Base-by-base conservation (phyloP, 2,797 vertebrate genomes). In the Neopelma chrysocephalum region DNA sequence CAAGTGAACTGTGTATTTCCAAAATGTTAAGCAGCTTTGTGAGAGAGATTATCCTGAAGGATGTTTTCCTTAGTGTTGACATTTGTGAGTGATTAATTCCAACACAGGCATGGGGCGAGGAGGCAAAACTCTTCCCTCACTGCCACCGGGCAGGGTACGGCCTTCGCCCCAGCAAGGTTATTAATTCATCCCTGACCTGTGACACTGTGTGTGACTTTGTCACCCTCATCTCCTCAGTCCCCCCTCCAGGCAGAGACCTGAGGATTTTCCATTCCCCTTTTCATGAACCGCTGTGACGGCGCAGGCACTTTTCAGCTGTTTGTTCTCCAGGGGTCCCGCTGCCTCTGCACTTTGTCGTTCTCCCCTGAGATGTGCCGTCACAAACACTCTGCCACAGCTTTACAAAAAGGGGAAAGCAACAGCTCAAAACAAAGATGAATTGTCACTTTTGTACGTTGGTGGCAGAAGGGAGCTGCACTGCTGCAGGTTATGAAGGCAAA, bases 1-100 rank as follows among this genome's bases (percentile, higher is more conserved):
- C 42, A 68, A 77, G 60, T 42, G 51, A 95, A 90, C 87, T 94
- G 66, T 70, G 0, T 50, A 77, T 77, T 92, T 79, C 56, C 72
- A 61, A 95, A 94, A 94, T 47, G 73, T 90, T 96, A 94, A 94
- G 86, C 83, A 53, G 94, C 93, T 96, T 90, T 95, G 82, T 50
- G 88, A 82, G 90, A 78, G 72, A 92, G 80, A 89, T 95, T 95
- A 96, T 92, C 81, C 83, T 68, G 93, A 90, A 90, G 83, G 90
- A 94, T 89, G 61, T 85, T 93, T 93, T 95, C 68, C 4, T 0
- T 42, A 31, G 60, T 25, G 93, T 77, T 95, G 94, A 90, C 85
- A 93, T 96, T 96, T 78, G 57, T 89, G 54, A 64, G 80, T 93
- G 95, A 94, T 94, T 95, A 84, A 94, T 71, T 89, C 85, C 70